Percentiles rank a stretch among this genome's conserved stretches.
Evolutionary conservation across 2,888 invertebrate genomes (phyloP).

Genomic region (Noctua fimbriata): DNA sequence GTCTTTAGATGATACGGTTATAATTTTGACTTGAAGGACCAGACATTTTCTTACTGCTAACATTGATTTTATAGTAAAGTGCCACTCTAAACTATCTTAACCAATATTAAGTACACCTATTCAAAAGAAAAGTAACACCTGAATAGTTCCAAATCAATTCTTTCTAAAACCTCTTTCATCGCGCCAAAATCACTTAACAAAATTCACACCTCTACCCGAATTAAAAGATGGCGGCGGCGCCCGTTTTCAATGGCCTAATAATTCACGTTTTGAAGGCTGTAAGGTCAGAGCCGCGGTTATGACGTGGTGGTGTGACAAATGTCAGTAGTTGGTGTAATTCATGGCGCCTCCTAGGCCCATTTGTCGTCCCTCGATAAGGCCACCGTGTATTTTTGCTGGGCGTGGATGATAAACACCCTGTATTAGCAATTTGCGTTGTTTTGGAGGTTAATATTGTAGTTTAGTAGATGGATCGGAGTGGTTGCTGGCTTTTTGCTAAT

Average conservation of each 20-base stretch:
- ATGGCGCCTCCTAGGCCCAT: slow-evolving; percentile 76
- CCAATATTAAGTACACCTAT: background rate
- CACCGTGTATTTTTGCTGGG: slow-evolving; percentile 63
- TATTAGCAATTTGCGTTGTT: slow-evolving; percentile 38
- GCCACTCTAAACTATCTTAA: slow-evolving; percentile 3
- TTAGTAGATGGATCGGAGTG: slow-evolving; percentile 3
- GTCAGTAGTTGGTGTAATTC: slow-evolving; percentile 76
- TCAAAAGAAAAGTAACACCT: background rate
- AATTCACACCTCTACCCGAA: slow-evolving; percentile 19
- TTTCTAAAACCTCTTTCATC: slow-evolving; percentile 13
- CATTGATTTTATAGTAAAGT: background rate
- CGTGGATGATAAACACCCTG: slow-evolving; percentile 47
- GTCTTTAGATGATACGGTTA: slow-evolving; percentile 14
- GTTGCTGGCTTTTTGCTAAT: slow-evolving; percentile 13
- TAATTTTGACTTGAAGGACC: slow-evolving; percentile 4
- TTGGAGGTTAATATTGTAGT: slow-evolving; percentile 9
- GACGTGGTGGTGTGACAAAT: slow-evolving; percentile 82
- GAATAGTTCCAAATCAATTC: slow-evolving; percentile 3
- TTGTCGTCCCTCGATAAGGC: slow-evolving; percentile 76
- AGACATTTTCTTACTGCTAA: background rate
- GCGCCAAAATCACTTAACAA: slow-evolving; percentile 24
- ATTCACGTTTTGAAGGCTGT: slow-evolving; percentile 60
- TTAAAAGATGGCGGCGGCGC: slow-evolving; percentile 35
- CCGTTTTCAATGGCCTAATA: slow-evolving; percentile 44
- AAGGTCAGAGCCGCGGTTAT: slow-evolving; percentile 69